Percentiles rank a stretch among this genome's conserved stretches.
phyloP scores from a whole-genome alignment of 1,140 invertebrate genomes.

The Psilanteris sp. region DNA sequence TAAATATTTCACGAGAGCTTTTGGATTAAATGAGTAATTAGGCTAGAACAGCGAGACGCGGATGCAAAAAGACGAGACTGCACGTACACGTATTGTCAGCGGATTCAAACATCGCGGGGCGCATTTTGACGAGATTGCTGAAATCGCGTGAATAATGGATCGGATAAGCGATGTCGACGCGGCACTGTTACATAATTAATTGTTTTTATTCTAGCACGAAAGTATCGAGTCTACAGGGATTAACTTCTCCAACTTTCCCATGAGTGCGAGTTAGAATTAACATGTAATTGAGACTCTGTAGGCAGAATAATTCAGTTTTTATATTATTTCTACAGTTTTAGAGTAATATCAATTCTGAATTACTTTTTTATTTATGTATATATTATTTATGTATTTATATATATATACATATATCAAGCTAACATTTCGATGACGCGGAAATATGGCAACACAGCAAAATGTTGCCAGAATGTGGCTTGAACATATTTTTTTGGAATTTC shows the following conservation, averaged over 20 bases:
- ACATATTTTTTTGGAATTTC: too few species aligned
- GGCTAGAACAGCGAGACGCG: constrained; percentile 9
- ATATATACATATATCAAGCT: too few species aligned
- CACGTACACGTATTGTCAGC: constrained; percentile 9
- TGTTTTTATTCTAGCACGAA: constrained; percentile 58
- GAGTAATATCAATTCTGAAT: too few species aligned
- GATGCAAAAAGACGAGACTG: constrained; percentile 7
- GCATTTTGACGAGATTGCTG: constrained; percentile 22
- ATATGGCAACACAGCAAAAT: too few species aligned
- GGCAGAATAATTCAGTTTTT: background rate
- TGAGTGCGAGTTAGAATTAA: constrained; percentile 65
- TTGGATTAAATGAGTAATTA: constrained; percentile 49
- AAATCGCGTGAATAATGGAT: constrained; percentile 34
- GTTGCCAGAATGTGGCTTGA: too few species aligned
- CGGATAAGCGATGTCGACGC: constrained; percentile 30
- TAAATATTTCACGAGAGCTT: constrained; percentile 36
- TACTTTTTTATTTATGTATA: too few species aligned
- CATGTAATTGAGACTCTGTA: constrained; percentile 54
- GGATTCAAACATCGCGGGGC: constrained; percentile 8
- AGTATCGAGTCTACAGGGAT: constrained; percentile 62
- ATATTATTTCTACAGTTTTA: background rate
- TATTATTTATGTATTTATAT: too few species aligned
- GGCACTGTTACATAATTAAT: constrained; percentile 62
- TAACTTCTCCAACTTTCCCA: constrained; percentile 66
- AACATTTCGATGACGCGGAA: too few species aligned